Conservation (phyloP, 2,113 vertebrate genomes). For the Cygnus atratus region DNA sequence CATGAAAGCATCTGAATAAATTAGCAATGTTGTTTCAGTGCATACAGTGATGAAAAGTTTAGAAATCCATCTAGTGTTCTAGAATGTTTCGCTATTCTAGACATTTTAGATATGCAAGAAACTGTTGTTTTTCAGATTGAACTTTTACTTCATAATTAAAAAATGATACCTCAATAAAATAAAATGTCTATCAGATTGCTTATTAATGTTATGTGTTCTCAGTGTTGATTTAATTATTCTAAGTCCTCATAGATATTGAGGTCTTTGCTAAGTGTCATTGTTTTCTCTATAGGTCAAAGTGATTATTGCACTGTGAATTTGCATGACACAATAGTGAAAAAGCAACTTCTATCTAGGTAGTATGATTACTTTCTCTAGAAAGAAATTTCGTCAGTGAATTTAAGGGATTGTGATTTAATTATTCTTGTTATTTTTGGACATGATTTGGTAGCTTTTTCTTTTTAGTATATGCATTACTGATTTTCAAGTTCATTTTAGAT, state of each 20-base stretch:
- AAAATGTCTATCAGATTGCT: background rate
- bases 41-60: conserved; percentile 19
- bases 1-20: conserved; percentile 43
- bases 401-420: background rate
- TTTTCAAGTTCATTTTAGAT: background rate
- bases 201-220: background rate
- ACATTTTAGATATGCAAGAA: background rate
- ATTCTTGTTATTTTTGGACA: background rate
- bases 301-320: conserved; percentile 3
- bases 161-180: conserved; percentile 6
- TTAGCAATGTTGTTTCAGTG: conserved; percentile 16
- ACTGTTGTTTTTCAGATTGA: background rate
- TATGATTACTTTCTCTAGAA: background rate
- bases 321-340: background rate
- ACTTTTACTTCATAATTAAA: conserved; percentile 9
- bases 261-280: background rate
- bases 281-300: background rate
- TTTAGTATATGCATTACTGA: background rate
- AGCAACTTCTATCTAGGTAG: background rate
- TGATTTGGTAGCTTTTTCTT: background rate
- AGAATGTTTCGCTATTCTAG: background rate
- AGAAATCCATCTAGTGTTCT: background rate
- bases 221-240: background rate
- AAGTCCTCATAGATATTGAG: background rate
- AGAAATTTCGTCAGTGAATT: background rate